These are phyloP conservation scores for Neotoma lepida DNA, from an alignment of 2,113 vertebrate species.

Conservation along the genomic window DNA sequence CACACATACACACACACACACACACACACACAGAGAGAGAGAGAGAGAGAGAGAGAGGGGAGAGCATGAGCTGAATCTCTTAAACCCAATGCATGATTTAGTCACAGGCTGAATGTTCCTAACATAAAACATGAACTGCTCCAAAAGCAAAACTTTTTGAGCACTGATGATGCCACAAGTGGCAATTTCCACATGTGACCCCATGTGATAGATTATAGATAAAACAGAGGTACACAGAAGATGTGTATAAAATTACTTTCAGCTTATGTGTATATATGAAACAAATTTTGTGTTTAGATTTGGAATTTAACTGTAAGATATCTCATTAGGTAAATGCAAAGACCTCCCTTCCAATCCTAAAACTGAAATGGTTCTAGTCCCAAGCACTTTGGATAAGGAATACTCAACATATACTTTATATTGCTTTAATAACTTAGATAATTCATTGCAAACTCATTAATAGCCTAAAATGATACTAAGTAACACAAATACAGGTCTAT, in stretches of 20 bases:
- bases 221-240: background rate
- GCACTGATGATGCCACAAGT: background rate
- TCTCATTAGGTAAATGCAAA: background rate
- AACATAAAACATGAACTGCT: background rate
- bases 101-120: background rate
- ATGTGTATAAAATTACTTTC: background rate
- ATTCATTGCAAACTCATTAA: slow-evolving; percentile 56
- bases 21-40: background rate
- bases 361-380: background rate
- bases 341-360: background rate
- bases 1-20: too few relatives aligned
- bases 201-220: background rate
- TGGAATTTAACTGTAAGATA: background rate
- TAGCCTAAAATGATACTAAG: background rate
- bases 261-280: background rate
- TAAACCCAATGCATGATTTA: slow-evolving; percentile 2
- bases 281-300: background rate
- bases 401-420: background rate
- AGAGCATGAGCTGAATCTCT: background rate
- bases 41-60: background rate
- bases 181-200: background rate
- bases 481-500: background rate
- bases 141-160: background rate
- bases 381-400: background rate
- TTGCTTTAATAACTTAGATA: slow-evolving; percentile 52